phyloP scores from a whole-genome alignment of 1,140 invertebrate genomes.

The Drosophila murphyi region DNA sequence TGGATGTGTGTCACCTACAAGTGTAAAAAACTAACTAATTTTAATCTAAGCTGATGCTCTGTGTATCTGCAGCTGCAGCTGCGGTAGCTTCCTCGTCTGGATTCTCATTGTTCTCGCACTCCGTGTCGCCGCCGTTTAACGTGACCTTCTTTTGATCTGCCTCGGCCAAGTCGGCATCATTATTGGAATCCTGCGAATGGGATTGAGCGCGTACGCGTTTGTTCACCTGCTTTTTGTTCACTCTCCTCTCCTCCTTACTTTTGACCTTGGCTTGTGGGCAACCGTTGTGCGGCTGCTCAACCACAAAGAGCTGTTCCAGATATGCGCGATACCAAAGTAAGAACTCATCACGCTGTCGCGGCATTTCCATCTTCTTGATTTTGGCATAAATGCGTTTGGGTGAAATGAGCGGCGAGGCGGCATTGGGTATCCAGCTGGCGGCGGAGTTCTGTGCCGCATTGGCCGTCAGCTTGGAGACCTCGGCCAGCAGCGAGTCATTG shows the following conservation, averaged over 20 bases:
- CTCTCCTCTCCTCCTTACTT: constrained; percentile 1
- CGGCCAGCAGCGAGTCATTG: constrained; percentile 75
- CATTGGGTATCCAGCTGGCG: constrained; percentile 45
- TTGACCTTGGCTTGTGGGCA: constrained; percentile 15
- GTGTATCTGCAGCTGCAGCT: constrained; percentile 27
- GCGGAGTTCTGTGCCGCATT: constrained; percentile 76
- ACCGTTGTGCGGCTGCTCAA: constrained; percentile 53
- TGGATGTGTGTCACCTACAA: constrained; percentile 18
- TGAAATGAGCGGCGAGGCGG: constrained; percentile 59
- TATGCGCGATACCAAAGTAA: constrained; percentile 74
- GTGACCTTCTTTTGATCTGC: constrained; percentile 85
- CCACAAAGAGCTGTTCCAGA: constrained; percentile 69
- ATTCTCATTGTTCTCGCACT: constrained; percentile 80
- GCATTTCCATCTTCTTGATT: constrained; percentile 77
- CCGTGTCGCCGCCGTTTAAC: constrained; percentile 43
- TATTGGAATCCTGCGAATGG: constrained; percentile 68
- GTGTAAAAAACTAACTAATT: neutral
- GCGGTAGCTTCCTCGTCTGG: constrained; percentile 62
- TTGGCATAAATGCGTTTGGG: constrained; percentile 82
- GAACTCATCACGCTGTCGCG: constrained; percentile 75
- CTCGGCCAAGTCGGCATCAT: constrained; percentile 85
- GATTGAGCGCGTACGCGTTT: constrained; percentile 62
- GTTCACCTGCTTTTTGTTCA: constrained; percentile 47
- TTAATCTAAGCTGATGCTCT: constrained; percentile 47
- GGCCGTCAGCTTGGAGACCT: constrained; percentile 76